Base-by-base conservation (phyloP, 1,140 invertebrate species). In the Solen grandis region DNA sequence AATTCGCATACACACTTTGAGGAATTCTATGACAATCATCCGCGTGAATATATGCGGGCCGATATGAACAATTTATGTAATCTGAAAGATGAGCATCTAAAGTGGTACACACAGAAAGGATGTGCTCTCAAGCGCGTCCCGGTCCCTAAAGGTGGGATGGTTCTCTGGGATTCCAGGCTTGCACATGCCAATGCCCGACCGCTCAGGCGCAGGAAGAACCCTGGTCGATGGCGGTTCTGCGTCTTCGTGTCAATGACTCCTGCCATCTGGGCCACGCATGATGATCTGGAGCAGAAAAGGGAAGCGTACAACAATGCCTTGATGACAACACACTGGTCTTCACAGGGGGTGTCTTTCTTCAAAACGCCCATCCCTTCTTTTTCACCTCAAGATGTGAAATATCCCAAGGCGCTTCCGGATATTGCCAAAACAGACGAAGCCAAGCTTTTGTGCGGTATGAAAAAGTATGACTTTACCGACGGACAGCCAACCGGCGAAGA, bases 181-280 rank as follows among this genome's bases (percentile, higher is more conserved):
- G 81, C 87, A 29, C 88, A 89, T 68, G 88, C 84, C 29, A 89
- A 86, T 63, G 57, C 59, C 35, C 63, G 72, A 19, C 87, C 87
- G 2, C 52, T 77, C 16, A 55, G 50, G 13, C 83, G 69, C 13
- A 74, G 86, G 14, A 77, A 82, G 8, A 75, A 88, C 54, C 46
- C 77, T 8, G 85, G 84, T 50, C 85, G 86, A 19, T 89, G 88
- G 87, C 86, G 88, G 16, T 89, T 83, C 70, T 87, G 86, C 25
- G 82, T 88, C 5, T 88, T 89, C 62, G 87, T 88, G 1, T 88
- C 83, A 38, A 89, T 89, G 88, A 81, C 85, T 13, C 88, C 88
- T 3, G 88, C 88, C 0, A 65, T 74, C 0, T 89, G 88, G 88
- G 86, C 86, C 2, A 68, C 27, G 5, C 29, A 62, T n/a, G 57